A percentile compares a stretch with the other conserved stretches of the same genome.
Conservation (phyloP, 1,140 invertebrate species). For the Ostrea denselamellosa region DNA sequence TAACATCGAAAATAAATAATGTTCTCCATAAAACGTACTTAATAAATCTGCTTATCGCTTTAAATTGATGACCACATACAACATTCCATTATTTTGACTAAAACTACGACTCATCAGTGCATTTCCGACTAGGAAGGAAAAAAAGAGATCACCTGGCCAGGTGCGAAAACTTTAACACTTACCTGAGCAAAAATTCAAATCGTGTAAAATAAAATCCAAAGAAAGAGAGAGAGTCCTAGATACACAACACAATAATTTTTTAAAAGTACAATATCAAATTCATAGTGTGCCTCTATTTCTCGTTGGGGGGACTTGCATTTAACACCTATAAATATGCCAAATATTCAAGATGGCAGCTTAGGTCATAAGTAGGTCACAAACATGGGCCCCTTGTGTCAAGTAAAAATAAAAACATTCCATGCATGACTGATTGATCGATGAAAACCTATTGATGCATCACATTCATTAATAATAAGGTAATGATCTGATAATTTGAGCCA, state of each 20-base stretch:
- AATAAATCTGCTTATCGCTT: neutral
- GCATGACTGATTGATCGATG: slow-evolving; percentile 13
- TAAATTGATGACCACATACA: neutral
- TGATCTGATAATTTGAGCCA: neutral
- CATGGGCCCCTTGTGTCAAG: slow-evolving; percentile 59
- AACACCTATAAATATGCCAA: slow-evolving; percentile 85
- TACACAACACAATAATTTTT: neutral
- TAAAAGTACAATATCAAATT: neutral
- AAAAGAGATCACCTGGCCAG: slow-evolving; percentile 5
- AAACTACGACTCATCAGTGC: slow-evolving; percentile 9
- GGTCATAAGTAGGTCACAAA: slow-evolving; percentile 62
- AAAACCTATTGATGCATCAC: slow-evolving; percentile 27
- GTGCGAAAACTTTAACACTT: slow-evolving; percentile 24
- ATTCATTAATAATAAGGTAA: neutral
- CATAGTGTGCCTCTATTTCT: slow-evolving; percentile 6
- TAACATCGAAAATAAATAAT: slow-evolving; percentile 17
- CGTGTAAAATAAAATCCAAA: slow-evolving; percentile 38
- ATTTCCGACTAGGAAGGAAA: slow-evolving; percentile 12
- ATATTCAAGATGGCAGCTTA: slow-evolving; percentile 71
- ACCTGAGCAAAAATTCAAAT: slow-evolving; percentile 43
- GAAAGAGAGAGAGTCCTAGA: neutral
- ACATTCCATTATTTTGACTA: neutral
- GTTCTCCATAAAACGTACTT: neutral
- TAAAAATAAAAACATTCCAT: slow-evolving; percentile 60
- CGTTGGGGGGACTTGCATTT: slow-evolving; percentile 29